These are phyloP conservation scores for Raja brachyura DNA, from an alignment of 2,113 vertebrate species.

Conservation along the genomic window DNA sequence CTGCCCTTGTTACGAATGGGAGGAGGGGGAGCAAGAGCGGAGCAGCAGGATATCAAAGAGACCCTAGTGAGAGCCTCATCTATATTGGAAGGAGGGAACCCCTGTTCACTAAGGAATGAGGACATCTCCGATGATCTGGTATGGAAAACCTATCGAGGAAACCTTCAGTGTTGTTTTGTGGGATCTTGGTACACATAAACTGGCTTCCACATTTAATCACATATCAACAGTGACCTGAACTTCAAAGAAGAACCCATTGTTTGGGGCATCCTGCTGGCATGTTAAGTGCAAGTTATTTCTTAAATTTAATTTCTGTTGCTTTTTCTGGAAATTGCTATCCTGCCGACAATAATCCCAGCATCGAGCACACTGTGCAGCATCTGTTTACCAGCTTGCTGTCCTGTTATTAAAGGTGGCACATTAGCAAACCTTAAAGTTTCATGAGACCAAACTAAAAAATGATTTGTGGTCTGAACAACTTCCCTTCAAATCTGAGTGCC, in stretches of 20 bases:
- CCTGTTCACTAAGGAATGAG: no score
- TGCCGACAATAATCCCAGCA: background rate
- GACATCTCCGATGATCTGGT: no score
- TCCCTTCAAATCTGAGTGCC: background rate
- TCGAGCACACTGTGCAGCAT: background rate
- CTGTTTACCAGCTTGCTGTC: background rate
- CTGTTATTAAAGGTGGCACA: slow-evolving; percentile 12
- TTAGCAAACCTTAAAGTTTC: background rate
- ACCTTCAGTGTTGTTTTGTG: background rate
- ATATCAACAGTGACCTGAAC: background rate
- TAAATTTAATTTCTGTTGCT: background rate
- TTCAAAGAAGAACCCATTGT: background rate
- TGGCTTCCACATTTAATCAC: background rate
- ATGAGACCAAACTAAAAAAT: background rate
- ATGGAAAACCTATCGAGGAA: background rate
- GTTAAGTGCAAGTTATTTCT: background rate
- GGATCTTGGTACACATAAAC: background rate
- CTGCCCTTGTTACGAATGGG: no score
- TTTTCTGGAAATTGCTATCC: background rate
- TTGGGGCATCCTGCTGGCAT: background rate
- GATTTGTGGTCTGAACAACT: background rate
- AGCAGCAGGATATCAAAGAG: no score
- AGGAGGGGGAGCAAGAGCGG: no score
- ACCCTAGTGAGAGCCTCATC: no score
- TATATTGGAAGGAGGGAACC: no score